Conservation (phyloP, 2,888 invertebrate species). For the Lithophane socia region DNA sequence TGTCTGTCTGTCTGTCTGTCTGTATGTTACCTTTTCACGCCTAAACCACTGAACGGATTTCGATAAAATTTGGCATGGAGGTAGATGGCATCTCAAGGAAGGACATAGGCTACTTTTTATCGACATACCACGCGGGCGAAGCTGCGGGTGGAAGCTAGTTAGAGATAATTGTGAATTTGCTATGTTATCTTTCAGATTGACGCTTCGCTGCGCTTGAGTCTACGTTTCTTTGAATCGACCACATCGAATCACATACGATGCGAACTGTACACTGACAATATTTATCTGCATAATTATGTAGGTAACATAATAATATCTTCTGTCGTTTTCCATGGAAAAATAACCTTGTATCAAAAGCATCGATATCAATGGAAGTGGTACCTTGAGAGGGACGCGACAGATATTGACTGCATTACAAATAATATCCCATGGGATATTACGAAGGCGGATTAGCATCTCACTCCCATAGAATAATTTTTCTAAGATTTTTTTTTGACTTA, state of each 20-base stretch:
- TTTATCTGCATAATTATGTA: background rate
- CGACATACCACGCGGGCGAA: too few relatives aligned
- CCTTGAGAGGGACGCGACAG: background rate
- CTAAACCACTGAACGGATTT: too few relatives aligned
- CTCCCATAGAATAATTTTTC: constrained; percentile 2
- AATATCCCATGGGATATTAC: constrained; percentile 17
- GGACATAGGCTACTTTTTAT: too few relatives aligned
- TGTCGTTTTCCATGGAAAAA: background rate
- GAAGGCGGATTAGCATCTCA: background rate
- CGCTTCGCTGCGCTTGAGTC: background rate
- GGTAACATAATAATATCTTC: too few relatives aligned
- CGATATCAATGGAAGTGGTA: constrained; percentile 5
- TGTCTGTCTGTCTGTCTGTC: too few relatives aligned
- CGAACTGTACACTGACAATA: too few relatives aligned
- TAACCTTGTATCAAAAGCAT: background rate
- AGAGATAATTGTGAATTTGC: too few relatives aligned
- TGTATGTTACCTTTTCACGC: too few relatives aligned
- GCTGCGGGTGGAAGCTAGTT: too few relatives aligned
- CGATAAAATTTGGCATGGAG: too few relatives aligned
- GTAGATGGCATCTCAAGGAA: too few relatives aligned
- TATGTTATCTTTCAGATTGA: background rate
- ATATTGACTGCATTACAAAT: constrained; percentile 10
- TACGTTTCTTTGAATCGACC: background rate
- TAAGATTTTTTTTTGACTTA: background rate
- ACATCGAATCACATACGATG: background rate